Base-by-base conservation (phyloP, 2,797 vertebrate species). In the Orestias chungarensis region DNA sequence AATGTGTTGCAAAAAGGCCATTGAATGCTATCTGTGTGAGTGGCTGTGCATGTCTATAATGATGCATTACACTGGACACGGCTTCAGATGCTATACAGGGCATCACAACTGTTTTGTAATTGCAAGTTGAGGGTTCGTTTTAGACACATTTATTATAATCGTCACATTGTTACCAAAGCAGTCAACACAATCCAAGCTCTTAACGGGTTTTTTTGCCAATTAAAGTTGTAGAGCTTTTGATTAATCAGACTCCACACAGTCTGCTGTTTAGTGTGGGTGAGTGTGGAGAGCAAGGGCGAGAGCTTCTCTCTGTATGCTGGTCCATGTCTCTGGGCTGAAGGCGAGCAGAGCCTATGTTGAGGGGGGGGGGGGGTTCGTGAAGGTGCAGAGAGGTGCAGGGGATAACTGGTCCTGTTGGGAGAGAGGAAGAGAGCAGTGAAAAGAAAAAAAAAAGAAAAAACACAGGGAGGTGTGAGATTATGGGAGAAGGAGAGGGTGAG, bases 291-390 rank as follows among this genome's bases (percentile, higher is more conserved):
- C 81, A 85, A 79, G 73, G 80, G 77, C 31, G 54, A 86, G 82
- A 84, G 76, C 74, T 79, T 88, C 83, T 87, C 80, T 95, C 89
- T 91, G 93, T 93, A 94, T 93, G 91, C 94, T 84, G 89, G 90
- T 92, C 93, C 93, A 94, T 92, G 89, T 92, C 86, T 92, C 82
- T 87, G 85, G 84, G 90, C 86, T 88, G 79, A 86, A 81, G 79
- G 86, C 82, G 62, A 76, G 55, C 14, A 25, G 78, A 67, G 86
- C 77, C 33, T 76, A 73, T 80, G 68, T 68, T 85, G 80, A 72
- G 71, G 71, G 42, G 40, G 67, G 75, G 52, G 40, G 75, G 73
- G 68, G 66, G 55, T n/a, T 75, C 71, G 61, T 69, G 75, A 5
- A 86, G 68, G 47, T 80, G 74, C 46, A 78, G 80, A 66, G 85